These are phyloP conservation scores for Tetramorium simillimum DNA, from an alignment of 1,140 invertebrate genomes.

Conservation along the genomic window DNA sequence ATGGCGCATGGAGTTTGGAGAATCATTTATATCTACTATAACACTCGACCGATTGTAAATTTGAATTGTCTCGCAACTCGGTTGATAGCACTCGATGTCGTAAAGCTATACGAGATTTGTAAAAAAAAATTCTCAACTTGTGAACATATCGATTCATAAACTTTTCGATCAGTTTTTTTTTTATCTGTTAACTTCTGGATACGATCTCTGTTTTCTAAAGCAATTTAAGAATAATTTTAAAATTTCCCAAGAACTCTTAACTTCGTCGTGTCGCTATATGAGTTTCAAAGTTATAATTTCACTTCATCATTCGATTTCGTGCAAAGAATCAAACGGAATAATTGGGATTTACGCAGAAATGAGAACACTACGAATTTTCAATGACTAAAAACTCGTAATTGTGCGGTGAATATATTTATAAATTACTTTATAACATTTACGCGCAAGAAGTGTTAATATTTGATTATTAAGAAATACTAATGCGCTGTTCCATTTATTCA, in stretches of 20 bases:
- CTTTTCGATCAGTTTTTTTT: not conserved
- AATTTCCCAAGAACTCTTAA: not conserved
- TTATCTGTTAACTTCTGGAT: not conserved
- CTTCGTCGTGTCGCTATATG: not conserved
- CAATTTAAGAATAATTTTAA: not conserved
- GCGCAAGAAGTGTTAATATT: not conserved
- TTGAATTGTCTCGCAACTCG: slow-evolving; percentile 31
- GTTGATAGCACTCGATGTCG: not conserved
- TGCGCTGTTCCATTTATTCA: not conserved
- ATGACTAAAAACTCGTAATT: not conserved
- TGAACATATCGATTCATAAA: slow-evolving; percentile 13
- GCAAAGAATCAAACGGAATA: not conserved
- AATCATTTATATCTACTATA: slow-evolving; percentile 43
- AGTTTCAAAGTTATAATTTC: slow-evolving; percentile 3
- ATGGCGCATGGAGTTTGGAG: slow-evolving; percentile 25
- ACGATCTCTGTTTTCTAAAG: not conserved
- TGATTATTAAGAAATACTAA: not conserved
- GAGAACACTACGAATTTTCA: not conserved
- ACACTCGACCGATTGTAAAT: slow-evolving; percentile 39
- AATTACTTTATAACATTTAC: not conserved
- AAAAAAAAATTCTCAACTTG: not conserved
- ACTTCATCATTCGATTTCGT: not conserved
- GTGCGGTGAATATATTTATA: not conserved
- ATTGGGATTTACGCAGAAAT: not conserved
- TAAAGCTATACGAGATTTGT: not conserved